Percentiles rank a stretch among this genome's conserved stretches.
These are phyloP conservation scores for Lasius platythorax DNA, from an alignment of 2,888 invertebrate species.

Conservation along the genomic window DNA sequence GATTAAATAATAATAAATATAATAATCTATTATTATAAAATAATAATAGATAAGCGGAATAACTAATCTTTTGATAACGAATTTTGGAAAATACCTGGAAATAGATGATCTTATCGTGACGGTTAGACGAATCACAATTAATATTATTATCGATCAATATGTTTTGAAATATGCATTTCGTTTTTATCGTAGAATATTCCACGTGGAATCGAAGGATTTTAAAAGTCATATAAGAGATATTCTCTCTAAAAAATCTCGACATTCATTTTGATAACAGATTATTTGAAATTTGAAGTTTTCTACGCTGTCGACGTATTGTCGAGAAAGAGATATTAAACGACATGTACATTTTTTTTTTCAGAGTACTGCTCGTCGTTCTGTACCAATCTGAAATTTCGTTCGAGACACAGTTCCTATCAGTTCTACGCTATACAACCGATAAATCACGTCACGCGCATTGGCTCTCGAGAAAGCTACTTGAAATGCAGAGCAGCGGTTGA, in stretches of 20 bases:
- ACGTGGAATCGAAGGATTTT: background rate
- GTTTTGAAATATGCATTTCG: slow-evolving; percentile 6
- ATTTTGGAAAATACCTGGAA: slow-evolving; percentile 7
- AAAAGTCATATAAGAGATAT: background rate
- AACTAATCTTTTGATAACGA: background rate
- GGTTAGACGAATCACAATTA: slow-evolving; percentile 12
- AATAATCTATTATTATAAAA: background rate
- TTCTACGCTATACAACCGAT: background rate
- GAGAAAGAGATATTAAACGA: background rate
- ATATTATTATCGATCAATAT: slow-evolving; percentile 60
- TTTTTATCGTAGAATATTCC: slow-evolving; percentile 1
- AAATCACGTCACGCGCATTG: background rate
- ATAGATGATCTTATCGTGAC: slow-evolving; percentile 56
- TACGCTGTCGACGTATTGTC: background rate
- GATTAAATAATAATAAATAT: background rate
- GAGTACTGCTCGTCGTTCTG: background rate
- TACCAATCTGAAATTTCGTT: background rate
- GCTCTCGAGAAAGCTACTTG: background rate
- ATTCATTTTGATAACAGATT: background rate
- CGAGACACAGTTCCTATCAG: background rate
- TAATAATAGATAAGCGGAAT: background rate
- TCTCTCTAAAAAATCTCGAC: background rate
- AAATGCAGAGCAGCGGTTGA: slow-evolving; percentile 4
- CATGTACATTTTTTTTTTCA: background rate
- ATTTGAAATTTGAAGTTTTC: background rate